These are phyloP conservation scores for Venturia canescens DNA, from an alignment of 1,140 invertebrate species.

Conservation along the genomic window DNA sequence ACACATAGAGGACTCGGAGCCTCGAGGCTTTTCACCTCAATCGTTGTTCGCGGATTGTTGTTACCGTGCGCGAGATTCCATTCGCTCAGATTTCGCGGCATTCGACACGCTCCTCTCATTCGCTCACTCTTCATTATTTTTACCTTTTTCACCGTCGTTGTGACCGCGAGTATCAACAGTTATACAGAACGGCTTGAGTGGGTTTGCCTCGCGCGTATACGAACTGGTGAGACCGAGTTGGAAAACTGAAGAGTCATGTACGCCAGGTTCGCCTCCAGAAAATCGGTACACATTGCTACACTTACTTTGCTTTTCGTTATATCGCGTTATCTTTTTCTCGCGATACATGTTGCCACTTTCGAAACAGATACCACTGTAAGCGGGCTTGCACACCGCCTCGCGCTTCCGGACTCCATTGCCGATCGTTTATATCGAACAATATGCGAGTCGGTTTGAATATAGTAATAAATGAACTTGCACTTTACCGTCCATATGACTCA, in stretches of 20 bases:
- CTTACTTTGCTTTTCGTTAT: neutral
- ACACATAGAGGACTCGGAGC: neutral
- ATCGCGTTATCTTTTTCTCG: neutral
- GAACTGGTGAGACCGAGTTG: neutral
- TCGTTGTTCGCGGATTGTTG: slow-evolving; percentile 2
- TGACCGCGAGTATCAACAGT: slow-evolving; percentile 21
- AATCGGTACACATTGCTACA: neutral
- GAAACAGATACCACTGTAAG: neutral
- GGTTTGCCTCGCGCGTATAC: neutral
- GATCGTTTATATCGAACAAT: slow-evolving; percentile 32
- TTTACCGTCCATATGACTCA: slow-evolving; percentile 14
- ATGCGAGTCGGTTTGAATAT: neutral
- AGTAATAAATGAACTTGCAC: neutral
- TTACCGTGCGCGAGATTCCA: neutral
- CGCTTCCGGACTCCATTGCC: neutral
- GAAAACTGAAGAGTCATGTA: neutral
- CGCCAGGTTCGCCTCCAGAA: neutral
- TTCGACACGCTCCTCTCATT: neutral
- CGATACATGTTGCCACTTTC: neutral
- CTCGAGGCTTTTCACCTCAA: neutral
- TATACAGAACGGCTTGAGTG: slow-evolving; percentile 1
- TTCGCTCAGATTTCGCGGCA: neutral
- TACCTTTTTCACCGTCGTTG: neutral
- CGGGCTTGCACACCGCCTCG: too few species aligned
- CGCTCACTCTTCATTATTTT: neutral